Evolutionary conservation across 1,140 invertebrate genomes (phyloP), one percentile per base, ranked within the genome.

Genomic region (Adoxophyes honmai): DNA sequence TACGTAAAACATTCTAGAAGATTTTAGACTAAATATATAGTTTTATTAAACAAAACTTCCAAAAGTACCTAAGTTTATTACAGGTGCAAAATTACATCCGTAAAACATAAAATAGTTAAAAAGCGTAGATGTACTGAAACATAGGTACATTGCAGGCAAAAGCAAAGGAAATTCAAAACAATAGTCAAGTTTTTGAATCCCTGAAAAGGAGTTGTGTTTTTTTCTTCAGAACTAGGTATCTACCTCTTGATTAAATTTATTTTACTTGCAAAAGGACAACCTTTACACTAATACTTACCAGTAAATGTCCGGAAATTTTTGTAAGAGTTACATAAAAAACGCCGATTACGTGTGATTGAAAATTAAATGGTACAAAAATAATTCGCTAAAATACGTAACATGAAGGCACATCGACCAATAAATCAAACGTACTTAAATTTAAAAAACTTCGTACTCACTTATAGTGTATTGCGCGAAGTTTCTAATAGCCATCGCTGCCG

Each of bases 401-500:
- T 37, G n/a, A n/a, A n/a, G 21, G 2, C 2, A 28, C 21, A 28
- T 28, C 6, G 6, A 28, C 21, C 21, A 28, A 28, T 28, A 28
- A 6, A 54, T 48, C 14, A 35, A 60, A 63, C 62, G 59, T 63
- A 59, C n/a, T n/a, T n/a, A 58, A 62, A 64, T 38, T 36, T 64
- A 51, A 62, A 8, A 66, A 53, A 39, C 54, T 62, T 28, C 6
- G 21, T 75, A 87, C 81, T 84, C 62, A 85, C 83, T 71, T 75
- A 72, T 75, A 74, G 66, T 62, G 68, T 69, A 64, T 73, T 73
- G 74, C 62, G 68, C 68, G 59, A 74, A 64, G 68, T 71, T 70
- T 63, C 66, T 70, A 70, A 66, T 68, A 62, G 76, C 66, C 72
- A 72, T 73, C 54, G 62, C 68, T 42, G 60, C 70, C 52, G 54